Conservation (phyloP, 2,113 vertebrate genomes). For the Microtus pennsylvanicus region DNA sequence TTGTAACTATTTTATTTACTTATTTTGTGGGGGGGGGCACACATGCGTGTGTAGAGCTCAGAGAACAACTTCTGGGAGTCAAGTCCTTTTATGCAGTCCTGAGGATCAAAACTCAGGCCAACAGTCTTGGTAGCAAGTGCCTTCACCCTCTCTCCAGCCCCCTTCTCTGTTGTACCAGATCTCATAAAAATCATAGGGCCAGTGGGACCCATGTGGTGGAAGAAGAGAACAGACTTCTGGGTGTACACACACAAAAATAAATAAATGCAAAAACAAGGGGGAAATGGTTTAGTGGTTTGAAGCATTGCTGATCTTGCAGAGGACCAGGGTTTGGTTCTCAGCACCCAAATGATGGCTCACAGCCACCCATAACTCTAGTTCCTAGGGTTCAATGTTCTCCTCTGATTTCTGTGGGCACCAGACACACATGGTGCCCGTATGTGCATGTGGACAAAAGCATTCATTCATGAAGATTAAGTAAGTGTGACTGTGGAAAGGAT, state of each 20-base stretch:
- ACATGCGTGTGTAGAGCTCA: background rate
- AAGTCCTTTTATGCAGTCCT: background rate
- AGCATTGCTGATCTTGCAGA: background rate
- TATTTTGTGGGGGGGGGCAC: background rate
- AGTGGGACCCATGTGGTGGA: background rate
- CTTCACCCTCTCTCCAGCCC: background rate
- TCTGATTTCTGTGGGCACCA: background rate
- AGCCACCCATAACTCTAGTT: background rate
- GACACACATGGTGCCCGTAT: background rate
- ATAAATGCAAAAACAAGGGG: background rate
- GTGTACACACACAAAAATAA: no score
- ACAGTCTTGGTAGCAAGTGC: background rate
- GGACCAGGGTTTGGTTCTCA: background rate
- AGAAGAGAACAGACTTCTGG: background rate
- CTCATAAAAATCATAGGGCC: background rate
- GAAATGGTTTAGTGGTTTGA: background rate
- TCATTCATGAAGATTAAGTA: background rate
- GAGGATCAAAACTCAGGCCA: background rate
- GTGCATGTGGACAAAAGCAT: background rate
- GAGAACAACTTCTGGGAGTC: background rate
- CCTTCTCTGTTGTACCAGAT: background rate
- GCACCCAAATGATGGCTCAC: background rate
- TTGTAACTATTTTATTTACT: background rate
- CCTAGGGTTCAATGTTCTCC: background rate
- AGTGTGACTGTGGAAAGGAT: background rate